These are phyloP conservation scores for Pseudococcus jackbeardsleyi DNA, from an alignment of 2,888 invertebrate species.

Conservation along the genomic window DNA sequence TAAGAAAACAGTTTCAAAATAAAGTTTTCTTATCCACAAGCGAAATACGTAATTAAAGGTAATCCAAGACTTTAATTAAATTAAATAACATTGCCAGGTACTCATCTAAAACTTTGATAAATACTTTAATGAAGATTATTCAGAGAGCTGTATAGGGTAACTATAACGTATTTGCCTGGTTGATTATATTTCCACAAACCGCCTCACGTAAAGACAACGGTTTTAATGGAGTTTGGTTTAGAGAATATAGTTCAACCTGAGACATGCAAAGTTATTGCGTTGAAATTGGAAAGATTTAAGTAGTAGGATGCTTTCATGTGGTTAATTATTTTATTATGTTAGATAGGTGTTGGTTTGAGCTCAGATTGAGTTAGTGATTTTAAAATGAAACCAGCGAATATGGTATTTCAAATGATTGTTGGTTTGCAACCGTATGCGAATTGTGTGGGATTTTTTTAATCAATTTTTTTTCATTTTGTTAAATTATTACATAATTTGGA, in stretches of 20 bases:
- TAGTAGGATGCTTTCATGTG: slow-evolving; percentile 17
- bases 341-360: neutral
- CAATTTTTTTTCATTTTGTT: too few relatives aligned
- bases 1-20: neutral
- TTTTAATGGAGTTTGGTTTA: slow-evolving; percentile 46
- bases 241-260: slow-evolving; percentile 6
- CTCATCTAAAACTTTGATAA: slow-evolving; percentile 39
- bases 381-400: neutral
- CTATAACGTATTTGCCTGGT: slow-evolving; percentile 32
- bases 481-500: too few relatives aligned
- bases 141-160: neutral
- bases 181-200: slow-evolving; percentile 46
- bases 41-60: slow-evolving; percentile 14
- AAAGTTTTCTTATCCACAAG: neutral
- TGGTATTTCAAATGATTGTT: too few relatives aligned
- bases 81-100: slow-evolving; percentile 38
- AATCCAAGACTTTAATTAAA: slow-evolving; percentile 1
- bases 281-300: slow-evolving; percentile 36
- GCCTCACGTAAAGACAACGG: slow-evolving; percentile 9
- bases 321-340: slow-evolving; percentile 12
- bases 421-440: too few relatives aligned
- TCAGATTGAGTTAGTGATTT: neutral
- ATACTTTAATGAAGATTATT: slow-evolving; percentile 39
- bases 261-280: slow-evolving; percentile 3
- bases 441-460: too few relatives aligned